These are phyloP conservation scores for Acrobasis suavella DNA, from an alignment of 2,888 invertebrate genomes.

Conservation along the genomic window DNA sequence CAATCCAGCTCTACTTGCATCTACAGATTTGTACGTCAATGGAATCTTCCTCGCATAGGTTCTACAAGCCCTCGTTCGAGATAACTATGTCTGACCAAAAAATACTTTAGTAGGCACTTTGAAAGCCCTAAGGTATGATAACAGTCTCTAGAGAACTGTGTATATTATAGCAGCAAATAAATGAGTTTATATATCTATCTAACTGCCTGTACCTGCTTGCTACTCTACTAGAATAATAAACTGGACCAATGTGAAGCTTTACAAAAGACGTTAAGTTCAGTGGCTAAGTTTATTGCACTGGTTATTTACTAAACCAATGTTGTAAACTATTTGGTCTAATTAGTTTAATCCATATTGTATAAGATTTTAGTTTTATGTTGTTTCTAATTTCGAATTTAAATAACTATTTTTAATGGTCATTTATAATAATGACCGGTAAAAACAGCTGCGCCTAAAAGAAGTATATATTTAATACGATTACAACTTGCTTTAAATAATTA, in stretches of 20 bases:
- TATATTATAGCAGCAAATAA: no score
- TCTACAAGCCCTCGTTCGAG: no score
- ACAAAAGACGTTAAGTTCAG: slow-evolving; percentile 1
- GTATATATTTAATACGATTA: not conserved
- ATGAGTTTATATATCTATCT: no score
- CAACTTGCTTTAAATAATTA: not conserved
- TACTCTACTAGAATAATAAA: not conserved
- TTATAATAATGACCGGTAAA: not conserved
- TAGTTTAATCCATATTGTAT: not conserved
- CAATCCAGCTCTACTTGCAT: no score
- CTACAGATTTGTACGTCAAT: no score
- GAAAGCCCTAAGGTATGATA: no score
- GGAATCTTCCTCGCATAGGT: no score
- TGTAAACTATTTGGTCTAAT: slow-evolving; percentile 7
- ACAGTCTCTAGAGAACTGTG: not conserved
- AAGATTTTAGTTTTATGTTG: not conserved
- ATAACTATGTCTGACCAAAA: no score
- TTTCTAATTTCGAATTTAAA: not conserved
- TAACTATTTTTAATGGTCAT: not conserved
- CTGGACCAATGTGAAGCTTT: not conserved
- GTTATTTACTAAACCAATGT: slow-evolving; percentile 16
- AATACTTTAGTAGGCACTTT: no score
- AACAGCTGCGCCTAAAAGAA: not conserved
- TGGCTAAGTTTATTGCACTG: slow-evolving; percentile 16
- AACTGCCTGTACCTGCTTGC: not conserved